Base-by-base conservation (phyloP, 2,797 vertebrate species). In the Eulemur albifrons region DNA sequence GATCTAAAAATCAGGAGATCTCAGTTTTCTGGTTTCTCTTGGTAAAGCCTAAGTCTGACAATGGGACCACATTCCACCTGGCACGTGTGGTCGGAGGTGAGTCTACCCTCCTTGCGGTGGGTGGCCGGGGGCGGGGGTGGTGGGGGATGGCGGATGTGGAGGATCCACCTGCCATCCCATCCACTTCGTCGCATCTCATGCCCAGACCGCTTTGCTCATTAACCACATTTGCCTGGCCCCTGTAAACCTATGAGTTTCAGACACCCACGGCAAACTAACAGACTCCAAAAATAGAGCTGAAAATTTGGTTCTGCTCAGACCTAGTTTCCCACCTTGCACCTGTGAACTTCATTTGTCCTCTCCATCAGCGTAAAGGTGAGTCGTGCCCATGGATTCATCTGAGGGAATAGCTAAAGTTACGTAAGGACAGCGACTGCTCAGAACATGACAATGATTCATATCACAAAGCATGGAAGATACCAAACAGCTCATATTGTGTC, bases 381-480 rank as follows among this genome's bases (percentile, higher is more conserved):
- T 1, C 14, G n/a, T 30, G 84, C 43, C 38, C 63, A 1, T 14
- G 27, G 72, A 10, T 48, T 87, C 59, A 23, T 32, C 54, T 3
- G 1, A 77, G 32, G 27, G 84, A 92, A 77, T 40, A 59, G 79
- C 70, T 76, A 1, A 67, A 45, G 65, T 89, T 80, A 87, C 2
- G 1, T 38, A 69, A 97, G 84, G 76, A 92, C 57, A 92, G 81
- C 10, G 6, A 77, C 0, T 5, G 73, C 86, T 73, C 92, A 77
- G 93, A 72, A 54, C 48, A 50, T 4, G 95, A 61, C 63, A 38
- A 5, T 83, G 93, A 93, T 81, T 85, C 95, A 75, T 35, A 70
- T 40, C 0, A 0, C 45, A 81, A 79, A 79, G 84, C 83, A 70
- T 1, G 30, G 88, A 86, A 25, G 45, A 94, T 67, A 83, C 95